Evolutionary conservation across 2,888 invertebrate genomes (phyloP), one percentile per base, ranked within the genome.

Genomic region (Amblyjoppa fuscipennis): DNA sequence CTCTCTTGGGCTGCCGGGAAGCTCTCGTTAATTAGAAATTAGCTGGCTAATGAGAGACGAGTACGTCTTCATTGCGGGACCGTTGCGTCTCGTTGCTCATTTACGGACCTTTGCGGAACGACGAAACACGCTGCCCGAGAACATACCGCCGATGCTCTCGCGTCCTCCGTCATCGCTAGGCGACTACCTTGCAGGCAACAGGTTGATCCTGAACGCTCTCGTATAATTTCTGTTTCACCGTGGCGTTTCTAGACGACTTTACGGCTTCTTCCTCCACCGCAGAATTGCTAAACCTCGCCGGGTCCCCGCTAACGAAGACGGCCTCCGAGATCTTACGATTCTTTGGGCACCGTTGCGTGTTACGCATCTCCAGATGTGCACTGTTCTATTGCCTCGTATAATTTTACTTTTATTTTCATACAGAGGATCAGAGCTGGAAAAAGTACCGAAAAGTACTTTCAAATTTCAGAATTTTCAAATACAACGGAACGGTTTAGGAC

Each of bases 1-100:
- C 68, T 69, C 56, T 56, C 45, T 49, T 34, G 28, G 13, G 41
- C 61, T 68, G 71, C 51, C 74, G 69, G 69, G 69, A 76, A 73
- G 76, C 78, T 75, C 77, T 70, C 81, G 81, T 83, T 86, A 74
- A 86, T 78, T 84, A 84, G 61, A 77, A 84, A 84, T 86, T 86
- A 82, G 68, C 78, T 66, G 71, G 69, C 78, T 83, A 85, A 84
- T 80, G 87, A 85, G 81, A 68, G 64, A 69, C 75, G 59, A 77
- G 41, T 59, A 80, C 78, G 69, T 81, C 83, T 83, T 82, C 82
- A 82, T 85, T 76, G 73, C 69, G 28, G 41, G 64, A 64, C 53
- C 75, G 66, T 53, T 76, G 53, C 51, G 28, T 31, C 51, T 66
- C 49, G 66, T 76, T 76, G 66, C 34, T 76, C 76, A 66, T 51